phyloP scores from a whole-genome alignment of 2,888 invertebrate genomes.

The Idaea dimidiata region DNA sequence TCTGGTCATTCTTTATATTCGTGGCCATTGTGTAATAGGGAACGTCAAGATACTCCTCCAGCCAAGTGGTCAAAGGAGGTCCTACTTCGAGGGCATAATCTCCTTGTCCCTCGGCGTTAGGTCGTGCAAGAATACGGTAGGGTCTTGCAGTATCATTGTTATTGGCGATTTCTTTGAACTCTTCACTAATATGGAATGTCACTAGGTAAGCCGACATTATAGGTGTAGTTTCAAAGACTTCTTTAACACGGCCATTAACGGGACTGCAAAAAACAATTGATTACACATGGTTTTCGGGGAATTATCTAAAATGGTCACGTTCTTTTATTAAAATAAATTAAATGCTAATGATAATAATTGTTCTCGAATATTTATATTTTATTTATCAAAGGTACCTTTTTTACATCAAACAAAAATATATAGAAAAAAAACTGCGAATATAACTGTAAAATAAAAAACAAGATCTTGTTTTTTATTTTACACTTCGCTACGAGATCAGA shows the following conservation, averaged over 20 bases:
- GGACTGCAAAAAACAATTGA: slow-evolving; percentile 60
- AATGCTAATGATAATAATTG: too few species aligned
- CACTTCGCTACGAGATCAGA: too few species aligned
- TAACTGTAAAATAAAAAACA: too few species aligned
- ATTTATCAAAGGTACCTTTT: too few species aligned
- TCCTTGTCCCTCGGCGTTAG: slow-evolving; percentile 61
- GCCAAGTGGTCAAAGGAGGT: slow-evolving; percentile 62
- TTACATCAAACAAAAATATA: too few species aligned
- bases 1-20: slow-evolving; percentile 69
- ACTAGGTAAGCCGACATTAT: slow-evolving; percentile 92
- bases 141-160: slow-evolving; percentile 46
- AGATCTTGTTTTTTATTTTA: too few species aligned
- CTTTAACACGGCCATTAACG: slow-evolving; percentile 50
- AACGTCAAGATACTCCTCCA: slow-evolving; percentile 60
- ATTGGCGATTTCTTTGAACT: slow-evolving; percentile 62
- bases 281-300: too few species aligned
- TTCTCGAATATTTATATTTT: too few species aligned
- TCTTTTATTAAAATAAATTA: too few species aligned
- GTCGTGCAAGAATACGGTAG: slow-evolving; percentile 67
- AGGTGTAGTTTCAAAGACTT: slow-evolving; percentile 80
- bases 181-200: slow-evolving; percentile 83
- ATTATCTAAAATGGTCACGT: too few species aligned
- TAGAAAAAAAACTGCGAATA: too few species aligned
- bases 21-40: slow-evolving; percentile 62
- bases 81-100: slow-evolving; percentile 68